Evolutionary conservation across 1,140 invertebrate genomes (phyloP).

Genomic region (Plutomurus gul): DNA sequence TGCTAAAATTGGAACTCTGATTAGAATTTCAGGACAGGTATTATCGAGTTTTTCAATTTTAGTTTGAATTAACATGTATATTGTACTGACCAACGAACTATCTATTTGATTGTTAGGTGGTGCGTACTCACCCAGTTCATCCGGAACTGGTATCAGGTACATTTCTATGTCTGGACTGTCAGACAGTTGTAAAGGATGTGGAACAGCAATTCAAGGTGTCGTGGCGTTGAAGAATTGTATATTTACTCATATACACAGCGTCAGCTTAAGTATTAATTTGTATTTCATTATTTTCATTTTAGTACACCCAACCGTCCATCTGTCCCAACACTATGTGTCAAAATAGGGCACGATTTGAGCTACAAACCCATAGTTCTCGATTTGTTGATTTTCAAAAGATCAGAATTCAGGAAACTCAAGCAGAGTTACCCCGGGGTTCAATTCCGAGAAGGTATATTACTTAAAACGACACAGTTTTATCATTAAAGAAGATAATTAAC

Average conservation of each 20-base stretch:
- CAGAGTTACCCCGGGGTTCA: conserved; percentile 93
- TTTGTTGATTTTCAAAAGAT: conserved; percentile 99
- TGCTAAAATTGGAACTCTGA: conserved; percentile 90
- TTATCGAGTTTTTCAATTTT: background rate
- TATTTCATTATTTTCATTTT: conserved; percentile 52
- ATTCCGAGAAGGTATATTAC: conserved; percentile 80
- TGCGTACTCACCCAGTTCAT: conserved; percentile 96
- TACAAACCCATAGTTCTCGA: conserved; percentile 90
- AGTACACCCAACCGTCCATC: conserved; percentile 91
- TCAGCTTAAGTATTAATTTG: too few relatives aligned
- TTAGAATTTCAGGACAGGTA: conserved; percentile 91
- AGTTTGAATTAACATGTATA: background rate
- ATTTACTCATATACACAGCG: too few relatives aligned
- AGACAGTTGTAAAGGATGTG: conserved; percentile 90
- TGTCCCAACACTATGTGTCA: conserved; percentile 94
- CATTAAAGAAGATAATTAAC: background rate
- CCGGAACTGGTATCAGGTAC: conserved; percentile 91
- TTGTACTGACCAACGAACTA: background rate
- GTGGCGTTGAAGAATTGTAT: too few relatives aligned
- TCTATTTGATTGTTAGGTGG: conserved; percentile 64
- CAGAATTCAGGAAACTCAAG: conserved; percentile 96
- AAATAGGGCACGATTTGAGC: conserved; percentile 85
- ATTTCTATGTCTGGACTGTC: conserved; percentile 95
- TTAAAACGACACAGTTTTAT: background rate
- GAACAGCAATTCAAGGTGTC: conserved; percentile 99